Percentiles rank a stretch among this genome's conserved stretches.
Evolutionary conservation across 2,797 vertebrate genomes (phyloP).

Genomic region (Microtus agrestis): DNA sequence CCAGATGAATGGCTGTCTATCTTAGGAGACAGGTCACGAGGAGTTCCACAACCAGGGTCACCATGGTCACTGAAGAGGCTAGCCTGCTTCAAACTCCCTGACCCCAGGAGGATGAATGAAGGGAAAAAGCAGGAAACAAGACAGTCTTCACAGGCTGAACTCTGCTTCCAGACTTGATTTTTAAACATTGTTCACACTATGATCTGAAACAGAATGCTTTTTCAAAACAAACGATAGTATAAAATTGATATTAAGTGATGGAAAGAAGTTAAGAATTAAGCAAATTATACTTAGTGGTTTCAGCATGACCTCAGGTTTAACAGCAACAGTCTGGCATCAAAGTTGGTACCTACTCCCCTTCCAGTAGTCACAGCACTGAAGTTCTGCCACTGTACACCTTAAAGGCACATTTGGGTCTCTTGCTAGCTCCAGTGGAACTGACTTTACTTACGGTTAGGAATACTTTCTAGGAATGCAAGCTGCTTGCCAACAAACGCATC

Average conservation of each 20-base stretch:
- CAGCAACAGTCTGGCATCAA: not conserved
- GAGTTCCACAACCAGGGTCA: not conserved
- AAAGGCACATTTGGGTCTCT: not conserved
- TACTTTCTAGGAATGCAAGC: conserved; percentile 18
- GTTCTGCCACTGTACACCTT: not conserved
- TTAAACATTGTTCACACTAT: conserved; percentile 28
- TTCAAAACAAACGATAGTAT: not conserved
- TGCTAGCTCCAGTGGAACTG: not conserved
- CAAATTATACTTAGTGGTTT: not conserved
- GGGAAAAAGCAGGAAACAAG: not conserved
- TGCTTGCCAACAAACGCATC: not conserved
- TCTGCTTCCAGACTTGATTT: conserved; percentile 8
- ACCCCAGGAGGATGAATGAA: too few relatives aligned
- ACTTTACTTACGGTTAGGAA: conserved; percentile 25
- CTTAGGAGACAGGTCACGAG: not conserved
- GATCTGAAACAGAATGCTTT: conserved; percentile 15
- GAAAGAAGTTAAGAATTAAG: conserved; percentile 46
- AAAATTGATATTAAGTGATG: conserved; percentile 24
- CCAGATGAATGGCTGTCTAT: not conserved
- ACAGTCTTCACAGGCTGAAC: not conserved
- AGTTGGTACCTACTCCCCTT: not conserved
- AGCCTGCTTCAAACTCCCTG: not conserved
- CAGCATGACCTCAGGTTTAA: not conserved
- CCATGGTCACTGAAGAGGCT: not conserved
- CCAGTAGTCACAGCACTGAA: not conserved